These are phyloP conservation scores for Ciconia nigra DNA, from an alignment of 2,797 vertebrate genomes.

Conservation along the genomic window DNA sequence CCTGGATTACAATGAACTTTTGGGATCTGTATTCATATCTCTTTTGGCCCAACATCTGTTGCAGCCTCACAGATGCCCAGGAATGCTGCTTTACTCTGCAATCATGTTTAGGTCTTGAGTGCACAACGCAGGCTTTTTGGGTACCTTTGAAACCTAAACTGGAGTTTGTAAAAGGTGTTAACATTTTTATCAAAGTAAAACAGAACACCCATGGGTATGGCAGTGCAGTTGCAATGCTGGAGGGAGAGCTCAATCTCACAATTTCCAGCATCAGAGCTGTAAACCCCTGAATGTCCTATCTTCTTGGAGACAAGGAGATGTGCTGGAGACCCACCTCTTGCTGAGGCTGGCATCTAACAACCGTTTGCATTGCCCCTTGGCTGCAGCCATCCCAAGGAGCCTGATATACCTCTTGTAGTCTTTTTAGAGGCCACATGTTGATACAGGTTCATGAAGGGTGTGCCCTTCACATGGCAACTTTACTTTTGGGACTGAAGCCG, in stretches of 20 bases:
- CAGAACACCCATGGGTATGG: rapidly evolving
- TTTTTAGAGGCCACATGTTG: background rate
- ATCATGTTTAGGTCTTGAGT: background rate
- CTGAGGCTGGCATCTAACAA: background rate
- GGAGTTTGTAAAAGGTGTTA: background rate
- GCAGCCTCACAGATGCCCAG: background rate
- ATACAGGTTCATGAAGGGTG: background rate
- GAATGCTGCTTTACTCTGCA: background rate
- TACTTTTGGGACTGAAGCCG: background rate
- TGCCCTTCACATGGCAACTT: background rate
- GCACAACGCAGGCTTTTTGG: background rate
- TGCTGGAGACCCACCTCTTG: background rate
- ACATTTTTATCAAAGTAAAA: background rate
- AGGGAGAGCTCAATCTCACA: background rate
- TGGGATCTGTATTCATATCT: background rate
- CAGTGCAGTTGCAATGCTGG: background rate
- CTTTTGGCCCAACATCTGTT: background rate
- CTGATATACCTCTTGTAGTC: background rate
- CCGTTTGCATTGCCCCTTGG: background rate
- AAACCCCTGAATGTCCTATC: background rate
- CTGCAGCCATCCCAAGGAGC: background rate
- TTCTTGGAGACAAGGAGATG: background rate
- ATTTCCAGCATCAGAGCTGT: background rate
- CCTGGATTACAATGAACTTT: background rate
- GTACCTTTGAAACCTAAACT: background rate